Base-by-base conservation (phyloP, 2,888 invertebrate species). In the Heliothis peltigera region DNA sequence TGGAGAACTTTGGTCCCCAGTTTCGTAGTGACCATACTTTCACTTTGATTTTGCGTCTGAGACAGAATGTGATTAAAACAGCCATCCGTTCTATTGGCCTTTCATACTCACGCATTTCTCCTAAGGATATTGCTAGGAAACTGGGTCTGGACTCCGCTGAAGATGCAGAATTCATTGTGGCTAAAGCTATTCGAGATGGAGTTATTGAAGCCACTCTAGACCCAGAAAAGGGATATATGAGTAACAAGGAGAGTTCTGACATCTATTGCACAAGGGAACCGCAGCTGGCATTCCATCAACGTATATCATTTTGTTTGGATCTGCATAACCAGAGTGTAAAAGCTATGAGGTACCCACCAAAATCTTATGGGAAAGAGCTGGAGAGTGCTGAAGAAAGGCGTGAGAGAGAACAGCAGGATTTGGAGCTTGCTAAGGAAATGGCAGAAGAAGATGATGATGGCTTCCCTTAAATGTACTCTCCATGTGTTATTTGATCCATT, bases 371-470 rank as follows among this genome's bases (percentile, higher is more conserved):
- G 19, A 99, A 99, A 87, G 99, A 99, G 90, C 95, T 99, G 67
- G 99, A 99, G 91, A 99, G 98, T 81, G 99, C 99, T 17, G 99
- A 99, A 93, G 99, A 99, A 86, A 96, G 99, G 55, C 96, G 99
- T 64, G 99, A 99, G 91, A 95, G 99, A 57, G 99, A 99, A 90
- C 99, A 99, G 86, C 99, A 99, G 91, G 99, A 99, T 93, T 95
- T 99, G 85, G 99, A 99, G 91, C 95, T 99, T 83, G 99, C 99
- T n/a, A 99, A 99, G 91, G 99, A 99, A 95, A 99, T 99, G 98
- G 99, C 99, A 7, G 99, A 99, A 88, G 99, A 99, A 89, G 99
- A 99, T 92, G 99, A 99, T 95, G 98, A 98, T 95, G 97, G 97
- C 77, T 98, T 97, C 87, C 95, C 95, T 86, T 95, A 85, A 92